phyloP scores from a whole-genome alignment of 92 coral and sea anemone genomes.

The Palythoa grandis region DNA sequence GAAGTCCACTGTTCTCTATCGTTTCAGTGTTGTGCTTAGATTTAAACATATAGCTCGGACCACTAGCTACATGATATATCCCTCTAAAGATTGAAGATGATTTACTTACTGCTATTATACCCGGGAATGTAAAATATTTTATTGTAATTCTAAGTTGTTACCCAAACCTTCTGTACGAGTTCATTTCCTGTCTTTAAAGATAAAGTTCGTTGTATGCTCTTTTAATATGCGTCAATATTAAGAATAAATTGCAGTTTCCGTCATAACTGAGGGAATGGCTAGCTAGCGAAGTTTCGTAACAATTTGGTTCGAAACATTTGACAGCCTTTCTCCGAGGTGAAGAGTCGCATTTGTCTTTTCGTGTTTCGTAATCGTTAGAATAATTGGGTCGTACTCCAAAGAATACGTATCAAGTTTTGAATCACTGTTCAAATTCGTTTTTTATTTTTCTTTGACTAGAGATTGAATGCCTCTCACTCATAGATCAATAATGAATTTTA shows the following conservation, averaged over 20 bases:
- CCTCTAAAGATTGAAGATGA: neutral
- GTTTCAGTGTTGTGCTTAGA: slow-evolving; percentile 33
- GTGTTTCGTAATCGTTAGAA: slow-evolving; percentile 39
- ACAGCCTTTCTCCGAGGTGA: neutral
- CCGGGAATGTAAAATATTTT: neutral
- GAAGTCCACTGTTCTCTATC: slow-evolving; percentile 13
- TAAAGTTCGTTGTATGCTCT: neutral
- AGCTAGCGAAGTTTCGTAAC: slow-evolving; percentile 6
- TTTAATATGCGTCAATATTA: neutral
- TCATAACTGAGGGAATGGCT: neutral
- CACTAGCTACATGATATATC: neutral
- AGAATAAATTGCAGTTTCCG: slow-evolving; percentile 5
- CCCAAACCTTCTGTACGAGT: neutral
- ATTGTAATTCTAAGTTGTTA: neutral
- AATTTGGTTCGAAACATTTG: slow-evolving; percentile 35
- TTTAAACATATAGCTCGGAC: neutral
- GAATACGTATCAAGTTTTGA: neutral
- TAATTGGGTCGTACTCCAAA: neutral
- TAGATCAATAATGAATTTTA: neutral
- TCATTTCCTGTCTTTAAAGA: slow-evolving; percentile 20
- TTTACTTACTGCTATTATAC: neutral
- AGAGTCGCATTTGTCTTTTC: neutral
- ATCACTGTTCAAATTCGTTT: neutral
- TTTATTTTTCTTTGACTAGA: neutral
- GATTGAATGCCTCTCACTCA: neutral